Conservation (phyloP, 2,113 vertebrate species). For the Gymnobelideus leadbeateri region DNA sequence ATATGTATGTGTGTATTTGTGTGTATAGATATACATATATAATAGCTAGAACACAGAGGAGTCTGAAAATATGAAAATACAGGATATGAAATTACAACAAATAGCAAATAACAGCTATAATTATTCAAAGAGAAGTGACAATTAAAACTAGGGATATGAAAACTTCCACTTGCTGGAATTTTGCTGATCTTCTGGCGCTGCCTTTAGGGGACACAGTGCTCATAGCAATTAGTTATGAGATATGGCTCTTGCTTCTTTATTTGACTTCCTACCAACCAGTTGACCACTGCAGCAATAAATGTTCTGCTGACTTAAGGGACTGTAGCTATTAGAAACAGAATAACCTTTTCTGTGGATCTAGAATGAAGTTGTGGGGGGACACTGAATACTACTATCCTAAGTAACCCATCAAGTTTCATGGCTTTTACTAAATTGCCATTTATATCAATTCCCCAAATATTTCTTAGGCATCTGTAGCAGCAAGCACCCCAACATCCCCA, state of each 20-base stretch:
- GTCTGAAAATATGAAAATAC: neutral
- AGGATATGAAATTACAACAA: neutral
- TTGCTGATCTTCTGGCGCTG: neutral
- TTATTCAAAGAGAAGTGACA: neutral
- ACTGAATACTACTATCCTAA: neutral
- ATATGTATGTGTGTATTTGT: too few species aligned
- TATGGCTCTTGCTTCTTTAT: conserved; percentile 39
- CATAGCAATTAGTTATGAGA: conserved; percentile 26
- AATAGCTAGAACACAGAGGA: too few species aligned
- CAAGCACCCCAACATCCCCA: too few species aligned
- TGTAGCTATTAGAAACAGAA: neutral
- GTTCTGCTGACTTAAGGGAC: conserved; percentile 19
- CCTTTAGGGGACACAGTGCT: conserved; percentile 9
- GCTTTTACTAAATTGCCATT: neutral
- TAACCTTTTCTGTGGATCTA: neutral
- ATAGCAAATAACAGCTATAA: neutral
- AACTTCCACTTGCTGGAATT: conserved; percentile 15
- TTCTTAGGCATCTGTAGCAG: too few species aligned
- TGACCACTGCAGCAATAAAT: conserved; percentile 40
- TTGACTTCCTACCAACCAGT: conserved; percentile 40
- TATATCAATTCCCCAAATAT: neutral
- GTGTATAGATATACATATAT: too few species aligned
- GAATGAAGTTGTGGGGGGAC: neutral
- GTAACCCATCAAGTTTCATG: neutral
- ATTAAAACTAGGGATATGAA: conserved; percentile 33